Base-by-base conservation (phyloP, 2,797 vertebrate genomes). In the Pseudomugil tenellus region DNA sequence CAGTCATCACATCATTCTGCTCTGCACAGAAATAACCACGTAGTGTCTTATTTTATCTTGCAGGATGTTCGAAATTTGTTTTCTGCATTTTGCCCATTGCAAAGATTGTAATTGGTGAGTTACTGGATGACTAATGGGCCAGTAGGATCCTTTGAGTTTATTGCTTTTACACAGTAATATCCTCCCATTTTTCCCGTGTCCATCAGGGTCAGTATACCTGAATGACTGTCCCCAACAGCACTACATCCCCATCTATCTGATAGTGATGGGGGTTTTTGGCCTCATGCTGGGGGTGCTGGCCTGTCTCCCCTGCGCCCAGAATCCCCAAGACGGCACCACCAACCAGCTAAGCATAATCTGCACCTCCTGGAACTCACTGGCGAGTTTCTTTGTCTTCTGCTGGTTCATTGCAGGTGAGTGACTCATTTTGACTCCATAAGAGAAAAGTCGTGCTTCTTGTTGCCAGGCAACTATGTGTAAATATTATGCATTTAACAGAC, bases 161-260 rank as follows among this genome's bases (percentile, higher is more conserved):
- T 19, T 43, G 41, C 2, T 43, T 43, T 43, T n/a, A 43, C 41
- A 2, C 41, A n/a, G 41, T 25, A 21, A 21, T 25, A 28, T 53
- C 7, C 8, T 28, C n/a, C 21, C 1, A 0, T 17, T 49, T 0
- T 2, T 31, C 16, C 5, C 43, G 8, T 48, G 35, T 67, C 29
- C 32, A n/a, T 23, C 80, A 95, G 94, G 94, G 34, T 43, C 76
- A 0, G 10, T 69, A 0, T 59, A 94, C 41, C 77, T 93, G 31
- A 0, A 90, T 0, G 89, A 93, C n/a, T 95, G 94, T 72, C 90
- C 93, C 0, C 65, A 54, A 4, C 57, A 94, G 84, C 65, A 0
- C 67, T 85, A 66, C 67, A 94, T 95, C 75, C 94, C 94, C 70
- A 81, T 95, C 79, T 94, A 93, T 41, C 29, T 94, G 79, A 77